Percentiles rank a stretch among this genome's conserved stretches.
These are phyloP conservation scores for Bursaphelenchus mucronatus DNA, from an alignment of 1,140 invertebrate species.

Conservation along the genomic window DNA sequence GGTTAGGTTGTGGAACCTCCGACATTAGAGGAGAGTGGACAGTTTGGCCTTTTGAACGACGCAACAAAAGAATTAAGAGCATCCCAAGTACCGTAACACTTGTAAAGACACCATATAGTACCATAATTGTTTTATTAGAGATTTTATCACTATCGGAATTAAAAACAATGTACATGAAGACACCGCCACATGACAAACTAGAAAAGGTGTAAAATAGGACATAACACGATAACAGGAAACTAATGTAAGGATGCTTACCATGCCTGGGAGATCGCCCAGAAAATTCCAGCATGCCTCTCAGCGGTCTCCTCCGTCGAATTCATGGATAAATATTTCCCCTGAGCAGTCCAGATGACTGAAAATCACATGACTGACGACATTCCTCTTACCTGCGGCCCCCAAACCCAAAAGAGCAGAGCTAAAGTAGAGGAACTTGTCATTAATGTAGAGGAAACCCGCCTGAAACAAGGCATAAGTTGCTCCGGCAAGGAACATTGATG, in stretches of 20 bases:
- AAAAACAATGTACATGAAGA: conserved; percentile 38
- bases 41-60: conserved; percentile 16
- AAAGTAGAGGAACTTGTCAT: conserved; percentile 41
- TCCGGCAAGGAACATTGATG: conserved; percentile 35
- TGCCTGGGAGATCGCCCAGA: conserved; percentile 40
- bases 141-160: conserved; percentile 7
- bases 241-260: conserved; percentile 24
- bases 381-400: conserved; percentile 39
- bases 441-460: conserved; percentile 45
- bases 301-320: conserved; percentile 35
- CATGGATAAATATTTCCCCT: conserved; percentile 35
- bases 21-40: conserved; percentile 1
- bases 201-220: conserved; percentile 6
- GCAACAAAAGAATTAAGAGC: background rate
- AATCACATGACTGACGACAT: conserved; percentile 1
- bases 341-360: conserved; percentile 33
- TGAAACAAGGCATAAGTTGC: conserved; percentile 40
- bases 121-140: conserved; percentile 14
- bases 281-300: conserved; percentile 24
- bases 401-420: conserved; percentile 48
- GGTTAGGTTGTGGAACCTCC: too few species aligned
- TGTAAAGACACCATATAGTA: conserved; percentile 30
- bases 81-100: conserved; percentile 27
- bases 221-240: too few species aligned
- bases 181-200: conserved; percentile 27